Base-by-base conservation (phyloP, 2,888 invertebrate species). In the Platycheirus albimanus region DNA sequence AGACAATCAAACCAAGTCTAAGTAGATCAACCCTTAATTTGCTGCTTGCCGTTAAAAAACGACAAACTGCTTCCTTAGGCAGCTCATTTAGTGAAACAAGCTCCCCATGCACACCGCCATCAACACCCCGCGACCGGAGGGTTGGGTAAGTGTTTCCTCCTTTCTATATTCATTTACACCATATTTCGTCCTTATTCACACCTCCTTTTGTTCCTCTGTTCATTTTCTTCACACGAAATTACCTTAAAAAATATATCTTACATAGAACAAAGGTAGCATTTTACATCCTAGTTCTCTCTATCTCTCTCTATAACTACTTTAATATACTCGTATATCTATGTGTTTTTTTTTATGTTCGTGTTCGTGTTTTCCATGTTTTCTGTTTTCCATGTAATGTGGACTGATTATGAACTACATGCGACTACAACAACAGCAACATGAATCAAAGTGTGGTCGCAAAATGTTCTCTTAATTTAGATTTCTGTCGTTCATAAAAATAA, bases 1-100 rank as follows among this genome's bases (percentile, higher is more conserved):
- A 91, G 91, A 90, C 91, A 88, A 91, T 91, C 87, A 91, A 91
- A 85, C 91, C 90, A 72, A 90, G 90, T 85, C 88, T 91, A 72
- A 91, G 91, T 86, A 88, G 88, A 86, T 91, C 91, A 43, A 91
- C 91, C 11, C 83, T 91, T 64, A 91, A 89, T 86, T 86, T 91
- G 84, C 86, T 91, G 84, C 89, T 90, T 80, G 90, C 91, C 28
- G 91, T 91, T 2, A 90, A 91, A 86, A 90, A 90, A 85, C 89
- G 91, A 38, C 91, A 91, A 86, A 90, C 89, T 85, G 90, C 89
- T 83, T 89, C 90, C 6, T 85, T 91, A 86, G 90, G 90, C 76
- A 88, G 87, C 83, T 91, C 91, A 24, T 89, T 90, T 81, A 91
- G 90, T 80, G 90, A 90, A 86, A 88, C 89, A n/a, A 91, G 90